Evolutionary conservation across 2,113 vertebrate genomes (phyloP), one percentile per base, ranked within the genome.

Genomic region (Sebastes fasciatus): DNA sequence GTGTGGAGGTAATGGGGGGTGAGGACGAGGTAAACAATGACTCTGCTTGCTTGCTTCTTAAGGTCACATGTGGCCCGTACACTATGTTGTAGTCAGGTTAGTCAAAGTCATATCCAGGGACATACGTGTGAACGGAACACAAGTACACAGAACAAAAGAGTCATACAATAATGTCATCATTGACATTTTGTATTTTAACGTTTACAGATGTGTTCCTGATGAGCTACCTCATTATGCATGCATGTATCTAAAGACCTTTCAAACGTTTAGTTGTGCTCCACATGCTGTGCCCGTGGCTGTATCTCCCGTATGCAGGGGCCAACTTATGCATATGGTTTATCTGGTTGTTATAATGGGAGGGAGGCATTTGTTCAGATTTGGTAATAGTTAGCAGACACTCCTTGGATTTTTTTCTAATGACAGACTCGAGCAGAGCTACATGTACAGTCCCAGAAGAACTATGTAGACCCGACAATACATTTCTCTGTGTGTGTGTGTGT

Each of bases 331-430:
- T 77, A 55, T 54, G 67, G 67, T 86, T 83, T 79, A 84, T 74
- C 46, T 77, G 11, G 54, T 82, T 77, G 65, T 76, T 62, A 46
- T 64, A 73, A 82, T 81, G 69, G 52, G 57, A 71, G 80, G 64
- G 49, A 65, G 26, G 49, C 64, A 64, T 78, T 67, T 82, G 65
- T 80, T 82, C 62, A 67, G 62, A 81, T 75, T 67, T 76, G 68
- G 49, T 88, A 91, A 91, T 86, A 77, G 83, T 88, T 85, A 82
- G 79, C 88, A 85, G 81, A 73, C 79, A 75, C 61, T 72, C 80
- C 57, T 74, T 52, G n/a, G 34, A 6, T 21, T 14, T 80, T 65
- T 70, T 73, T 83, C 49, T 86, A 88, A 88, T 85, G 70, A 83
- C 77, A 87, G 76, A 81, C 71, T 82, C 16, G 51, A 73, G 62